A percentile compares a stretch with the other conserved stretches of the same genome.
These are phyloP conservation scores for Deroplatys truncata DNA, from an alignment of 2,888 invertebrate genomes.

Conservation along the genomic window DNA sequence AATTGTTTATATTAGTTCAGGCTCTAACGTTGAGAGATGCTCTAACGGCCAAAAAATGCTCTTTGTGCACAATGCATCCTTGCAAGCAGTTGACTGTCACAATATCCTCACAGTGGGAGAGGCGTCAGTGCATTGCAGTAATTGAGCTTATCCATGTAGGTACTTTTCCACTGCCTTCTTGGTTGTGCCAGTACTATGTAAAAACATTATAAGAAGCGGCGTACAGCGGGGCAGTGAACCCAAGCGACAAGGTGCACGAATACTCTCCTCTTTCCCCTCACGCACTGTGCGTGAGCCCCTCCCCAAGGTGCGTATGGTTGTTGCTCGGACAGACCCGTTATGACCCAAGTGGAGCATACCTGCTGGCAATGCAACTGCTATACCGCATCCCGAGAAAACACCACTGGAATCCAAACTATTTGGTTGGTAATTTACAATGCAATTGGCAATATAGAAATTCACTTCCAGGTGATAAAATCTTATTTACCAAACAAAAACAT, in stretches of 20 bases:
- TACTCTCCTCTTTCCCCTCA: not conserved
- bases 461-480: too few relatives aligned
- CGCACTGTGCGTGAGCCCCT: not conserved
- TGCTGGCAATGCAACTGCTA: not conserved
- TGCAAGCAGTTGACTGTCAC: too few relatives aligned
- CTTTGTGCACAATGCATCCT: too few relatives aligned
- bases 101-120: too few relatives aligned
- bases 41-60: too few relatives aligned
- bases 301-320: not conserved
- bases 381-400: not conserved
- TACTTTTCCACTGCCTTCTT: not conserved
- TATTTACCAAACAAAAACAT: too few relatives aligned
- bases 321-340: not conserved
- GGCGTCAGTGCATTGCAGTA: not conserved
- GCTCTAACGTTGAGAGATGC: too few relatives aligned
- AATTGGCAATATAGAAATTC: too few relatives aligned
- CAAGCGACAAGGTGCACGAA: not conserved
- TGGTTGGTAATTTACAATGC: too few relatives aligned
- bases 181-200: not conserved
- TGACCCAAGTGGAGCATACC: not conserved
- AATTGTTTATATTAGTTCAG: too few relatives aligned
- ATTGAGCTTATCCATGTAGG: not conserved
- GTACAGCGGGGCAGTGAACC: not conserved
- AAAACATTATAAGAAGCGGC: not conserved
- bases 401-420: too few relatives aligned